phyloP scores from a whole-genome alignment of 2,113 vertebrate genomes.

The Dicentrarchus labrax region DNA sequence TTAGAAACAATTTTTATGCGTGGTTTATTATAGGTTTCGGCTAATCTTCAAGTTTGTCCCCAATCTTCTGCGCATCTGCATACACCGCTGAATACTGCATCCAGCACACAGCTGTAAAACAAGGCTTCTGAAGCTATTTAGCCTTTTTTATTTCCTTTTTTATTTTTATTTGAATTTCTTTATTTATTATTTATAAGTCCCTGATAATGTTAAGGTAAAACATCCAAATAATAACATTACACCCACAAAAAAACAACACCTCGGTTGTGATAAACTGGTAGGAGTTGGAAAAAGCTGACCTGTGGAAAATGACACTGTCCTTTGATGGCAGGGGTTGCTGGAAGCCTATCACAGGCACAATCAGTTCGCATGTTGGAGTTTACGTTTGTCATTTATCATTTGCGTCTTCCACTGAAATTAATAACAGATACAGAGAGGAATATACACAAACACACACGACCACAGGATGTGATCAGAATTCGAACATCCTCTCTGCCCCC shows the following conservation, averaged over 20 bases:
- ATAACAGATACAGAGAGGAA: conserved; percentile 5
- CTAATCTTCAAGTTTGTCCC: neutral
- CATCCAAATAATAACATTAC: conserved; percentile 4
- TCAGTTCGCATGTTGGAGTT: conserved; percentile 33
- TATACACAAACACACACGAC: conserved; percentile 40
- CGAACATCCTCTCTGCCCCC: conserved; percentile 71
- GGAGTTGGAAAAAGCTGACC: conserved; percentile 45
- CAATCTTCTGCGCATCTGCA: neutral
- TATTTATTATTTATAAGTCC: too few relatives aligned
- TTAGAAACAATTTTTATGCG: neutral
- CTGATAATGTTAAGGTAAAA: conserved; percentile 5
- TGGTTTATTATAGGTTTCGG: neutral
- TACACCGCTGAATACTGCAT: too few relatives aligned
- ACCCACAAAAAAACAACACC: conserved; percentile 27
- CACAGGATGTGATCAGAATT: conserved; percentile 71
- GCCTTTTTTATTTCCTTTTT: too few relatives aligned
- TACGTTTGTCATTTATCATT: conserved; percentile 18
- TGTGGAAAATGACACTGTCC: conserved; percentile 12
- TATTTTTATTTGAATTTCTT: too few relatives aligned
- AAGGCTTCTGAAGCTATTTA: neutral
- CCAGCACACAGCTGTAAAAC: neutral
- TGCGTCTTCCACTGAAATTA: conserved; percentile 41
- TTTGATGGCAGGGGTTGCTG: neutral
- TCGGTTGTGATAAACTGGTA: conserved; percentile 14
- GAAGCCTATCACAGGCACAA: conserved; percentile 22